Base-by-base conservation (phyloP, 1,140 invertebrate species). In the Zeugodacus cucurbitae region DNA sequence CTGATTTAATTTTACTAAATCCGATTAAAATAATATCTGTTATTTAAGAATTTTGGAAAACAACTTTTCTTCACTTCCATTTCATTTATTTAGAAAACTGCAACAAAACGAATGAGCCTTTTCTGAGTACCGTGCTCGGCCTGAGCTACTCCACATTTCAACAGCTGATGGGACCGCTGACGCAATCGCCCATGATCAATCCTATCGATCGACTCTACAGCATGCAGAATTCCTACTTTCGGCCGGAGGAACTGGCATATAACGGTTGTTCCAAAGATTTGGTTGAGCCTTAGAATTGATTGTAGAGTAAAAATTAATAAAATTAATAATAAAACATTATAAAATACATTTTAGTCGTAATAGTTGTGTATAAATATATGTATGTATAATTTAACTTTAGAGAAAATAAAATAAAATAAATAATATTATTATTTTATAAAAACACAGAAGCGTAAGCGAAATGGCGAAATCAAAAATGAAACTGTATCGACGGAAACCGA, bases 201-300 rank as follows among this genome's bases (percentile, higher is more conserved):
- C 95, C 95, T 4, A 96, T 96, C 88, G 95, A 96, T 93, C 93
- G 95, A 41, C 91, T 96, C 1, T 95, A 96, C 89, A 95, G 95
- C 58, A 96, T 96, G 95, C 95, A 96, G 90, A 95, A 94, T 89
- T 95, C 95, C 4, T 96, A 95, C 90, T 96, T 96, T 93, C 94
- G 95, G 88, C 94, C 94, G 11, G 95, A 95, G 87, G 95, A 95
- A 57, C 86, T 93, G 85, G 89, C 89, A n/a, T 93, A 91, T 48
- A 89, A 90, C 10, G 92, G 90, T 57, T 74, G 86, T 26, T 37
- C 48, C 17, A 92, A 92, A 90, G 91, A 92, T 20, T 37, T 88
- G 14, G 78, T 32, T 54, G 87, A 89, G 48, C 62, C 87, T 44
- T 88, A 87, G 70, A 44, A n/a, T 32, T 22, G 22, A 7, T 26